Evolutionary conservation across 2,888 invertebrate species (phyloP), one percentile per base, ranked within the genome.

Genomic region (Geophilus truncorum): DNA sequence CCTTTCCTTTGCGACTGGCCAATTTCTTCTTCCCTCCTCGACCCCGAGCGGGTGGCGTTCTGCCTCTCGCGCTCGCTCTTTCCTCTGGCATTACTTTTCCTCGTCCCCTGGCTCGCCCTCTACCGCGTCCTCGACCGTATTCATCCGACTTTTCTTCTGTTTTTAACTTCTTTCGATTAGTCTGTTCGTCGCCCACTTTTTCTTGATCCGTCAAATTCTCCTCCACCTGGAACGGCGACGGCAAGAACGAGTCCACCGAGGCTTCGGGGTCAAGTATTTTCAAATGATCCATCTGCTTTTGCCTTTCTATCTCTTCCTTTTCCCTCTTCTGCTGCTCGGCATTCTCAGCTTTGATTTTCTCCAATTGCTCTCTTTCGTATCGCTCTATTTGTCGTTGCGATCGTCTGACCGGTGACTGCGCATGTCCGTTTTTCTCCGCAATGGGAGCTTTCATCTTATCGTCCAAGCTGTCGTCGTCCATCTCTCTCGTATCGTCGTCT

Each of bases 331-430:
- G 83, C 84, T 85, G 84, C 82, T 85, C 85, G 80, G 85, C 85
- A 83, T 86, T 86, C 81, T 86, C 86, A 6, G 85, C 86, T 76
- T 84, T 83, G 32, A 86, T 86, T 79, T 85, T 84, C 80, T 85
- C 85, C 7, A 86, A 84, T 81, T 86, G 85, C 77, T 86, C 85
- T 28, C 85, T 80, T 77, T 86, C 86, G 78, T 84, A 83, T 51
- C 84, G 84, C 80, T 86, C 86, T 80, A 86, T 85, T 80, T 86
- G 86, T 18, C 86, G 81, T 82, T 85, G 85, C 10, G 86, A 86
- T 23, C 86, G 82, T 6, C 86, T 84, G 18, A 82, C 77, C 30
- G 83, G 82, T 4, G 82, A 82, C 6, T 77, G 45, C 18, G 77
- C 77, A 15, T 77, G 77, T 6, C 79, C 79, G 21, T 79, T 79